Evolutionary conservation across 2,888 invertebrate genomes (phyloP), one percentile per base, ranked within the genome.

Genomic region (Lacanobia wlatinum): DNA sequence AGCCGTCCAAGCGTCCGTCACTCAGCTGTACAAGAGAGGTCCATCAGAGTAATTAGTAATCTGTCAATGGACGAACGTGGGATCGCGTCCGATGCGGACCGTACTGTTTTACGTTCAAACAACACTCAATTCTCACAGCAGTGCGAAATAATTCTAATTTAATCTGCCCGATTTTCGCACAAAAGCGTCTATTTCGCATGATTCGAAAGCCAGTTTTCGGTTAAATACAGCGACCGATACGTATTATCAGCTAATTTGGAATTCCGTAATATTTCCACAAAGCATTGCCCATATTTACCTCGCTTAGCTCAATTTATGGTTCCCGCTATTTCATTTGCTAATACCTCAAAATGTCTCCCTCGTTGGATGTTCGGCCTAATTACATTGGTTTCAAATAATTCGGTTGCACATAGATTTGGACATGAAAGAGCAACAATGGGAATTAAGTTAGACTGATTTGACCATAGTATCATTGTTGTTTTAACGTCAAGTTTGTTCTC

Each of bases 21-120:
- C 55, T 66, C 48, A 23, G 8, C n/a, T 12, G 21, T 28, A 67
- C 68, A 63, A 52, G 58, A 23, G 50, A 73, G 62, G 21, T 68
- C 68, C 77, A 78, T 80, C 76, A 80, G 40, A 60, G 55, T 80
- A 75, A 78, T 78, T 68, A 78, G 63, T 75, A 80, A 80, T 78
- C 68, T 64, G 46, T 75, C 76, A 56, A 75, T 80, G 81, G 63
- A 48, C n/a, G 52, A 50, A 63, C n/a, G 53, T 50, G 63, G 38
- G 52, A 40, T 70, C 52, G 58, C 59, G 48, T 63, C 21, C 48
- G 10, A 28, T 59, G 43, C 55, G 55, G 34, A 60, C 23, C 60
- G 55, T 21, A 71, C 8, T 50, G 40, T 78, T 70, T 59, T 14
- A 50, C 21, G 62, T 77, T 70, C 28, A 56, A 77, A 70, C 46